phyloP scores from a whole-genome alignment of 2,888 invertebrate genomes.

The Gasteruption jaculator region DNA sequence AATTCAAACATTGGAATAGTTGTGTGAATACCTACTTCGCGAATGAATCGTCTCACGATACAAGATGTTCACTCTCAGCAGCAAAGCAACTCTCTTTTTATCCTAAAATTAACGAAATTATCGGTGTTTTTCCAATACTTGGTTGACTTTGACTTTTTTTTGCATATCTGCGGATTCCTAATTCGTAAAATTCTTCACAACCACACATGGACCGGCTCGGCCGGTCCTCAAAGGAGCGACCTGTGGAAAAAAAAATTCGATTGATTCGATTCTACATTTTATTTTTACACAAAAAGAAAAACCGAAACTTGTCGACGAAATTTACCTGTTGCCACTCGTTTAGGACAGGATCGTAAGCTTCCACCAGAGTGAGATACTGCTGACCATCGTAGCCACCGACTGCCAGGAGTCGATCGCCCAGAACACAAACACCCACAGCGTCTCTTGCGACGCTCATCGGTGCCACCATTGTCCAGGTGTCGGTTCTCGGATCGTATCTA shows the following conservation, averaged over 20 bases:
- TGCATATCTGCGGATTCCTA: not conserved
- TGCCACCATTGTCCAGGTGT: constrained; percentile 84
- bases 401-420: constrained; percentile 77
- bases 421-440: constrained; percentile 81
- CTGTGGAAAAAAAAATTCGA: constrained; percentile 50
- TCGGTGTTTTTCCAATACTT: too few relatives aligned
- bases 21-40: too few relatives aligned
- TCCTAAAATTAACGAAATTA: too few relatives aligned
- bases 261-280: constrained; percentile 4
- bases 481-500: constrained; percentile 66
- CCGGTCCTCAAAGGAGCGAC: constrained; percentile 76
- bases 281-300: constrained; percentile 1
- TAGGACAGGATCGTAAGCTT: constrained; percentile 80
- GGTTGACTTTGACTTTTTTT: too few relatives aligned
- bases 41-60: too few relatives aligned
- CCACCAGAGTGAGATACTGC: constrained; percentile 80
- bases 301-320: constrained; percentile 1
- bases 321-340: constrained; percentile 68
- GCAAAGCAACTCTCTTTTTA: too few relatives aligned
- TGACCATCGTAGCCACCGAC: constrained; percentile 92
- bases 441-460: constrained; percentile 80
- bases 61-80: too few relatives aligned
- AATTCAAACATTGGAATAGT: too few relatives aligned
- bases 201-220: constrained; percentile 85
- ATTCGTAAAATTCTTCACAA: constrained; percentile 51